Base-by-base conservation (phyloP, 2,113 vertebrate species). In the Myotis yumanensis region DNA sequence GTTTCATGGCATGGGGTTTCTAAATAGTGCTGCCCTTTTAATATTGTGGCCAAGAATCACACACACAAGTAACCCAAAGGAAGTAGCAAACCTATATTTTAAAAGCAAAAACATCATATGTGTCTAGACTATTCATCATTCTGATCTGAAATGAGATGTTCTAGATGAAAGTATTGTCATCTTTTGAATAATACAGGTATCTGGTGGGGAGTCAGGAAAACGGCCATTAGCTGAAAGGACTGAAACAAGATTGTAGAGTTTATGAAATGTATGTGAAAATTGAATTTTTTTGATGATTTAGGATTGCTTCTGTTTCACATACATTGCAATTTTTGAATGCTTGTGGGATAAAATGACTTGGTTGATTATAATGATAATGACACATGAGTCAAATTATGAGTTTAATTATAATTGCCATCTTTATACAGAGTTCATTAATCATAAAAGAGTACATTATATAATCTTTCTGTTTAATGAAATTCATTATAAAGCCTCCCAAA, bases 391-490 rank as follows among this genome's bases (percentile, higher is more conserved):
- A 97, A 98, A 97, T 98, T 98, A 98, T 86, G 95, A 97, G 92
- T 95, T 96, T 97, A 97, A 98, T 98, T 98, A 95, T 95, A 98
- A 98, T 98, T 98, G 97, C 89, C 94, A 91, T 97, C 97, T 98
- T 98, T 96, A 97, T 97, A 96, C 94, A 95, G 11, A 77, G 94
- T 97, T 97, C 97, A 98, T 98, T 98, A 98, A 98, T 98, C 97
- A 96, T 98, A 97, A 98, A 97, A 96, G 82, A 94, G 92, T 87
- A 43, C 96, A 90, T 97, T 97, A 96, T 94, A 93, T 96, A 94
- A 90, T 97, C 97, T 96, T 96, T 93, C 95, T 93, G 62, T 97
- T 97, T 97, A 97, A 98, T 97, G 95, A 95, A 98, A 98, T 98
- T 97, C 96, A 95, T 97, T 97, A 95, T 7, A 83, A 92, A 94